Evolutionary conservation across 2,113 vertebrate genomes (phyloP).

Genomic region (Petroica traversi): DNA sequence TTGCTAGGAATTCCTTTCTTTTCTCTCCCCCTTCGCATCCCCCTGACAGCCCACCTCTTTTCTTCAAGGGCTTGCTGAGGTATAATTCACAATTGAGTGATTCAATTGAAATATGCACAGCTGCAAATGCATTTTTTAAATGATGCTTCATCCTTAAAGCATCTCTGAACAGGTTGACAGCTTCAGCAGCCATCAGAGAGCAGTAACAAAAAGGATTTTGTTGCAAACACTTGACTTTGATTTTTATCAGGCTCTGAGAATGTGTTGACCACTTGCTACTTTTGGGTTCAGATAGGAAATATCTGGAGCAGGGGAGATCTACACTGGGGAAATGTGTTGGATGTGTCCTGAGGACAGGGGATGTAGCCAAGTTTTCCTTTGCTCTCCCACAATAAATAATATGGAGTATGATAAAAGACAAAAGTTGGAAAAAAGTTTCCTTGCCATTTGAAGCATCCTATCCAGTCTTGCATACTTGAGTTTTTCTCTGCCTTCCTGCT

Average conservation of each 20-base stretch:
- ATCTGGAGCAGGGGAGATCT: background rate
- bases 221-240: background rate
- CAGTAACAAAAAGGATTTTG: background rate
- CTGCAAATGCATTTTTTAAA: slow-evolving; percentile 2
- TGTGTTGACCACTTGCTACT: background rate
- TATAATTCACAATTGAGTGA: slow-evolving; percentile 23
- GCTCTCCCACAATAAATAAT: too few species aligned
- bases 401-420: background rate
- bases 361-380: background rate
- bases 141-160: background rate
- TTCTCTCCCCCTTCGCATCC: background rate
- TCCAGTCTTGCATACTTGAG: background rate
- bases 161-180: background rate
- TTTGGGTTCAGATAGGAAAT: background rate
- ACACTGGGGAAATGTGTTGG: accelerated
- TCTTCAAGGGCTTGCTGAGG: slow-evolving; percentile 9
- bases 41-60: slow-evolving; percentile 46
- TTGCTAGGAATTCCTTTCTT: slow-evolving; percentile 8
- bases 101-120: slow-evolving; percentile 23
- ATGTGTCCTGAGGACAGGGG: background rate
- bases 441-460: background rate
- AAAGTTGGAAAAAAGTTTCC: background rate
- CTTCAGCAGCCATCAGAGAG: background rate
- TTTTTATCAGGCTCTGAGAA: background rate
- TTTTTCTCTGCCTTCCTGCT: background rate